Conservation (phyloP, 2,113 vertebrate genomes). For the Marcusenius ussheri region DNA sequence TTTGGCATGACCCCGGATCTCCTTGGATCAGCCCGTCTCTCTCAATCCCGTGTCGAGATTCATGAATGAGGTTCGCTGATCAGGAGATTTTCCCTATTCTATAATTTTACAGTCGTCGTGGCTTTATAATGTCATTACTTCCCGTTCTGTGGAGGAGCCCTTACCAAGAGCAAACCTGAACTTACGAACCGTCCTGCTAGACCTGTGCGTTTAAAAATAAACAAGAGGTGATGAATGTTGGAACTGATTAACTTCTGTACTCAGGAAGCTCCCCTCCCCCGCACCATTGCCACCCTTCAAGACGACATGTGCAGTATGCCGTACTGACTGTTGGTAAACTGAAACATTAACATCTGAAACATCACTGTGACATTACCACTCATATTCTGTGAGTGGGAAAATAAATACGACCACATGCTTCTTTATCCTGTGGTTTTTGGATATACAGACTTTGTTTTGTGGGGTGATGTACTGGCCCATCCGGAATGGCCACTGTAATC, state of each 20-base stretch:
- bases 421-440: not conserved
- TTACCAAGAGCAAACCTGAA: constrained; percentile 16
- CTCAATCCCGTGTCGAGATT: constrained; percentile 20
- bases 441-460: not conserved
- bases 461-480: not conserved
- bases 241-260: not conserved
- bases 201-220: constrained; percentile 12
- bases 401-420: not conserved
- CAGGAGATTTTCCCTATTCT: not conserved
- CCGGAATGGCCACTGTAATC: not conserved
- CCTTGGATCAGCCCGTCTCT: not conserved
- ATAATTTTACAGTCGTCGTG: constrained; percentile 17
- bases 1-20: constrained; percentile 20
- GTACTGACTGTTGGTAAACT: not conserved
- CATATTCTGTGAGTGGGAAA: not conserved
- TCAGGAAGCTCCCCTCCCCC: not conserved
- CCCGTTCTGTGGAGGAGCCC: constrained; percentile 26
- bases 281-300: not conserved
- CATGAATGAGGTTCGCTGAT: constrained; percentile 27
- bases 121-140: constrained; percentile 25
- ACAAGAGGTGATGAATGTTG: not conserved
- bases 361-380: not conserved
- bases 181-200: not conserved
- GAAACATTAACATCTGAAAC: not conserved
- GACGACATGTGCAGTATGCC: too few species aligned